These are phyloP conservation scores for Ifrita kowaldi DNA, from an alignment of 2,113 vertebrate species.

Conservation along the genomic window DNA sequence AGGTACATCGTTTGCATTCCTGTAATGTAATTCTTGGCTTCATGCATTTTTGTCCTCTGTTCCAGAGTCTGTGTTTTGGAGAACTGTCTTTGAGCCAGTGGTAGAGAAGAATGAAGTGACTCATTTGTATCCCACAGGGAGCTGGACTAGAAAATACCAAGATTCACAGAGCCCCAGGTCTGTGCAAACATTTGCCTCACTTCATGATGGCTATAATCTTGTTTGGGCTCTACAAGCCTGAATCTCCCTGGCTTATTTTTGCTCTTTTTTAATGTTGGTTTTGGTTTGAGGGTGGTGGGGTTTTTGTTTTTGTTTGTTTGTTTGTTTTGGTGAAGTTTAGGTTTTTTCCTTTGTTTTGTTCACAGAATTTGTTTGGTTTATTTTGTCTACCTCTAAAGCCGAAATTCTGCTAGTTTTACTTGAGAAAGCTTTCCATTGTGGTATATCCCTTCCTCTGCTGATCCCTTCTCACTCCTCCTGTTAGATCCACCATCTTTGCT, in stretches of 20 bases:
- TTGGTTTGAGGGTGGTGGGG: neutral
- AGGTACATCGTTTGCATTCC: neutral
- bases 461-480: neutral
- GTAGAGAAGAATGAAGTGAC: neutral
- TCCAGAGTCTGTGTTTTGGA: neutral
- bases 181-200: neutral
- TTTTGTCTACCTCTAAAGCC: neutral
- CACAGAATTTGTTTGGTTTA: neutral
- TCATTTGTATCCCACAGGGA: neutral
- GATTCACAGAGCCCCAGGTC: neutral
- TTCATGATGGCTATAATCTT: neutral
- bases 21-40: neutral
- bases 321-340: neutral
- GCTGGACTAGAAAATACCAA: neutral
- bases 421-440: neutral
- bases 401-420: neutral
- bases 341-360: neutral
- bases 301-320: neutral
- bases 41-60: neutral
- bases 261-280: neutral
- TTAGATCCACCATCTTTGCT: neutral
- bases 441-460: neutral
- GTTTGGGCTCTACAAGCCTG: neutral
- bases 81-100: neutral
- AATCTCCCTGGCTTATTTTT: neutral